Evolutionary conservation across 2,113 vertebrate genomes (phyloP), one percentile per base, ranked within the genome.

Genomic region (Urocitellus parryii): DNA sequence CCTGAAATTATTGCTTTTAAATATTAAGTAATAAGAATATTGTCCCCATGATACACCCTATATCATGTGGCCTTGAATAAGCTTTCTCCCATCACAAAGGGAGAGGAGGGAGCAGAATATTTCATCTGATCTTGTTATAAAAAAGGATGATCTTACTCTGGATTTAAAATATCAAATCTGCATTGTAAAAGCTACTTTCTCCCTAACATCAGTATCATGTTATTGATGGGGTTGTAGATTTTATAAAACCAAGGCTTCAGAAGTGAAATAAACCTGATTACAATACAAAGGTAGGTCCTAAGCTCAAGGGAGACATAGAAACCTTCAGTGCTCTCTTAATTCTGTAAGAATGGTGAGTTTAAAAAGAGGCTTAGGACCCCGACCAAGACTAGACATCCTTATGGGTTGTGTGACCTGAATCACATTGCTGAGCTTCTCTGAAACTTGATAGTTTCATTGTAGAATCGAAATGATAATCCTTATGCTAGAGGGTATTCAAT

Each of bases 1-100:
- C 94, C 96, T 98, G 97, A 98, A 98, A 98, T 98, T 98, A 98
- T 98, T 98, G 96, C 97, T 98, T 98, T 98, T 98, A 98, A 98
- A 98, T 98, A 96, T 98, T 98, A 94, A 97, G 93, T 98, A 98
- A 98, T 98, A 99, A 97, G 95, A 97, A 98, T 97, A 95, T 97
- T 97, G 88, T 97, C 96, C 81, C 96, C 91, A 73, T 95, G 97
- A 98, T 96, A 87, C 95, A 90, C 84, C 92, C 95, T 97, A 94
- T 97, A 97, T 98, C 97, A 97, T 97, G 78, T 96, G 42, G 86
- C 85, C 77, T 98, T 96, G 94, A 97, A 98, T 97, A 97, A 97
- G 90, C 80, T 93, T 98, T 97, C 84, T 97, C 90, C 83, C 91
- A 65, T 70, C 91, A 82, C 88, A 96, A 77, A 95, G 91, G 79